Evolutionary conservation across 2,888 invertebrate genomes (phyloP).

Genomic region (Volucella zonaria): DNA sequence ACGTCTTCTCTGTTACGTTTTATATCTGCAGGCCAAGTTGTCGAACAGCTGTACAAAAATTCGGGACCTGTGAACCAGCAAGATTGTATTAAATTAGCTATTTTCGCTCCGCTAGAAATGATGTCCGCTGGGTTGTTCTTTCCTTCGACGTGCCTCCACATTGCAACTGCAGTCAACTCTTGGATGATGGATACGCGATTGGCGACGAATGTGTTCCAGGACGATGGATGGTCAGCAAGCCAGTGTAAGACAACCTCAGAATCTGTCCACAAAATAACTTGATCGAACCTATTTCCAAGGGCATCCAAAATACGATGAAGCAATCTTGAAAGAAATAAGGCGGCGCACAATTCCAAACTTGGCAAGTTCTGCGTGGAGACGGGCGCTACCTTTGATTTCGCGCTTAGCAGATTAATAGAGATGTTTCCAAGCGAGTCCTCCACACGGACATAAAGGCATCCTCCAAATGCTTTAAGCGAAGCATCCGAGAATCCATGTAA

Average conservation of each 20-base stretch:
- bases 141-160: too few species aligned
- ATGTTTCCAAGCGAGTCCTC: slow-evolving; percentile 8
- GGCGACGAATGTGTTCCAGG: slow-evolving; percentile 61
- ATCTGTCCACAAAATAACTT: slow-evolving; percentile 54
- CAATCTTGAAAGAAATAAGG: slow-evolving; percentile 45
- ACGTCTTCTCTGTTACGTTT: too few species aligned
- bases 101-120: too few species aligned
- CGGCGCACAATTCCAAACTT: slow-evolving; percentile 65
- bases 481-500: slow-evolving; percentile 55
- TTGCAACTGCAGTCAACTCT: too few species aligned
- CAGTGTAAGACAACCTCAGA: slow-evolving; percentile 66
- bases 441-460: slow-evolving; percentile 32
- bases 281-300: slow-evolving; percentile 21
- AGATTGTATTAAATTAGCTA: too few species aligned
- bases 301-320: slow-evolving; percentile 8
- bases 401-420: slow-evolving; percentile 38
- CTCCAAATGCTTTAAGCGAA: slow-evolving; percentile 42
- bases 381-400: slow-evolving; percentile 71
- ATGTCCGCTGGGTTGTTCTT: too few species aligned
- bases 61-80: too few species aligned
- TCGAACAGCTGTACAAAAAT: too few species aligned
- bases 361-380: slow-evolving; percentile 62
- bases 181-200: slow-evolving; percentile 47
- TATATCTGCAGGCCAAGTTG: too few species aligned
- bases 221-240: slow-evolving; percentile 64